These are phyloP conservation scores for Anseranas semipalmata DNA, from an alignment of 2,113 vertebrate genomes.

Conservation along the genomic window DNA sequence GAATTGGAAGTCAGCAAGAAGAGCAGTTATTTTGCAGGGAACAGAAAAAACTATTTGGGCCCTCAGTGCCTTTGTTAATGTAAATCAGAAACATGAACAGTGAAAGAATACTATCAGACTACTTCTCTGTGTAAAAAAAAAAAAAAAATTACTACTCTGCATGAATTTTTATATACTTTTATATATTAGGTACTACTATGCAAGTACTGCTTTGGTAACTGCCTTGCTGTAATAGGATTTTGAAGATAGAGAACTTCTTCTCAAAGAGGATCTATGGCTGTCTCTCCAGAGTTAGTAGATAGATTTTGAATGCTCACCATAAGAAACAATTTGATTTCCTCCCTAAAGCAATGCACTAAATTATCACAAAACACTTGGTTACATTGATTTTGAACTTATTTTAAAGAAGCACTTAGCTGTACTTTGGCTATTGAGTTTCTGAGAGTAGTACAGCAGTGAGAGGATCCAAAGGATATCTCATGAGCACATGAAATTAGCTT, in stretches of 20 bases:
- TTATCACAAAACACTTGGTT: neutral
- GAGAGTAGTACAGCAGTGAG: neutral
- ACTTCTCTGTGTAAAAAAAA: neutral
- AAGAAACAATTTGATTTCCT: neutral
- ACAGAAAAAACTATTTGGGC: neutral
- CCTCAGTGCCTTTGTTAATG: neutral
- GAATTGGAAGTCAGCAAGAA: neutral
- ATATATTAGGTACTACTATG: neutral
- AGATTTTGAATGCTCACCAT: neutral
- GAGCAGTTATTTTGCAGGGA: neutral
- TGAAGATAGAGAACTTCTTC: neutral
- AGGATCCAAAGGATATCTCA: neutral
- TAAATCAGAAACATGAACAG: neutral
- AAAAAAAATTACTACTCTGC: neutral
- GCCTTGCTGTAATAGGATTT: neutral
- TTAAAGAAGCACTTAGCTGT: neutral
- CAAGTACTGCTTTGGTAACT: neutral
- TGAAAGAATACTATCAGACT: neutral
- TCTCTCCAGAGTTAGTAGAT: neutral
- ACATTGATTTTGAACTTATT: neutral
- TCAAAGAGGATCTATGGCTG: neutral
- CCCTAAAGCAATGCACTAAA: neutral
- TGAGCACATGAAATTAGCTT: neutral
- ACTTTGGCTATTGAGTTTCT: neutral
- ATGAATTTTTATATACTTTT: neutral